These are phyloP conservation scores for Ammodytes marinus DNA, from an alignment of 2,113 vertebrate genomes.

Conservation along the genomic window DNA sequence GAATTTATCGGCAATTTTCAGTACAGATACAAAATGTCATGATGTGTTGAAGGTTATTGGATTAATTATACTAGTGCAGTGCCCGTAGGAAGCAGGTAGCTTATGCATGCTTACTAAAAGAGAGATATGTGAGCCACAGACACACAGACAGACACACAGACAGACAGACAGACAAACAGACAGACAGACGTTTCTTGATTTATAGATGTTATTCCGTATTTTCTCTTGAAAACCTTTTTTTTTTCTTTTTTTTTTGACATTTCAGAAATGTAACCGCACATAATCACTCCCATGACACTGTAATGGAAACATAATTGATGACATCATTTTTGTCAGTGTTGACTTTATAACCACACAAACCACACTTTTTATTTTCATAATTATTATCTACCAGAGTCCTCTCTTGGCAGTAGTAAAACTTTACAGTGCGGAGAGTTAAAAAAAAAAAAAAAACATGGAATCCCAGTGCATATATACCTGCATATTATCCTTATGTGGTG, in stretches of 20 bases:
- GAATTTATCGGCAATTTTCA: too few species aligned
- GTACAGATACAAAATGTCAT: background rate
- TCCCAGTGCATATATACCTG: constrained; percentile 1
- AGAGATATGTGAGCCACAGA: too few species aligned
- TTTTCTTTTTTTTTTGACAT: too few species aligned
- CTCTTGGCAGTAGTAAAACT: background rate
- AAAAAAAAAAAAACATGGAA: background rate
- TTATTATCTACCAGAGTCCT: background rate
- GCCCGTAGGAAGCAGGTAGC: too few species aligned
- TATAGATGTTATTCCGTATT: too few species aligned
- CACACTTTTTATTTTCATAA: background rate
- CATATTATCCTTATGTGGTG: background rate
- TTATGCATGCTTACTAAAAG: too few species aligned
- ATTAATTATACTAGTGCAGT: background rate
- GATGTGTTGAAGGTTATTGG: background rate
- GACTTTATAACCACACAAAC: too few species aligned
- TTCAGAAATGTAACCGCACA: background rate
- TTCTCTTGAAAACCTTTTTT: too few species aligned
- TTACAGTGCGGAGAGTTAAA: background rate
- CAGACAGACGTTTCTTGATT: too few species aligned
- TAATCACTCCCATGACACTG: background rate
- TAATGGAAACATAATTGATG: background rate
- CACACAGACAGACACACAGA: too few species aligned
- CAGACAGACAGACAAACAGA: too few species aligned
- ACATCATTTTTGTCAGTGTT: background rate